Base-by-base conservation (phyloP, 2,888 invertebrate genomes). In the Orthosia cruda region DNA sequence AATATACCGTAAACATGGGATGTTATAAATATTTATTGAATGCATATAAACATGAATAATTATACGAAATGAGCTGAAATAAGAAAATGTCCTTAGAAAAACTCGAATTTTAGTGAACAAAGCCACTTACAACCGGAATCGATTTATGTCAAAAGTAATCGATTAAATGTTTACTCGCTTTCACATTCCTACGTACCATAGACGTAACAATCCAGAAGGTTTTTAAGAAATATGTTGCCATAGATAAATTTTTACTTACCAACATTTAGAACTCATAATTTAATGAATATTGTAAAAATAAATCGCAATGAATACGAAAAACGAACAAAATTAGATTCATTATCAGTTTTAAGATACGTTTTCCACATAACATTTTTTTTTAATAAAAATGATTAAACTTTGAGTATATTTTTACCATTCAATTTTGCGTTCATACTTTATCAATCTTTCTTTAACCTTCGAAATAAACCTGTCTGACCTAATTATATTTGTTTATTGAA, bases 181-280 rank as follows among this genome's bases (percentile, higher is more conserved):
- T 62, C 61, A 1, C 85, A 23, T 76, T 57, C 79, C 86, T 85
- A 87, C 57, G 47, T 1, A 49, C 50, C 85, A 85, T 75, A 85
- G 83, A 87, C 83, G 62, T 82, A 70, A 66, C 5, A 69, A 69
- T 74, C 58, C 79, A 65, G 74, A 83, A 77, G 62, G 66, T 82
- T 82, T 76, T 64, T 32, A 26, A 58, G 55, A 49, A 54, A 52
- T 54, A 65, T 83, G 71, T 64, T 85, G 71, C 62, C 72, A 80
- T 23, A n/a, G 7, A 12, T 2, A 16, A 50, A 50, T 16, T 59
- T 15, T 16, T 11, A 12, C 11, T 84, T 47, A 26, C 74, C 61
- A 16, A 7, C 15, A 47, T 20, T 61, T 40, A 11, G 4, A 52
- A 47, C 5, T 18, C 13, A 12, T 67, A 9, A 68, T 26, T 18